Base-by-base conservation (phyloP, 2,888 invertebrate genomes). In the Oscheius sp. region DNA sequence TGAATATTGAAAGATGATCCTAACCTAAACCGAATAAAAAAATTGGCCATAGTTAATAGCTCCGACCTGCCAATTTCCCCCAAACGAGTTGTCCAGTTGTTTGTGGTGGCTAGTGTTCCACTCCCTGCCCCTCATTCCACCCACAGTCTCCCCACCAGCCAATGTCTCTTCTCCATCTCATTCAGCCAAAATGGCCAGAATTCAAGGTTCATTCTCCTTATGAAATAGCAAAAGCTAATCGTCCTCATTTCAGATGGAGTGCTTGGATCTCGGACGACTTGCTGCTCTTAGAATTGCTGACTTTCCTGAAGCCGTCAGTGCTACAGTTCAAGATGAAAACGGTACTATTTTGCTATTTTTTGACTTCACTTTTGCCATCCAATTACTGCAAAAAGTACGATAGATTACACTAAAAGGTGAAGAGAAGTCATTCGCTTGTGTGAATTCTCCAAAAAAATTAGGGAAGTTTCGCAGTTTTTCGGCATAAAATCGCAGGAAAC, bases 1-100 rank as follows among this genome's bases (percentile, higher is more conserved):
- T n/a, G n/a, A n/a, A n/a, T n/a, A n/a, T n/a, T n/a, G n/a, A n/a
- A n/a, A n/a, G n/a, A n/a, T n/a, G n/a, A n/a, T n/a, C n/a, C n/a
- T n/a, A n/a, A n/a, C n/a, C n/a, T n/a, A n/a, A n/a, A n/a, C n/a
- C n/a, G n/a, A n/a, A n/a, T n/a, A n/a, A n/a, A n/a, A n/a, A n/a
- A n/a, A n/a, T n/a, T n/a, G n/a, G n/a, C n/a, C n/a, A n/a, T n/a
- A n/a, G n/a, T n/a, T n/a, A n/a, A n/a, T n/a, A n/a, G n/a, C n/a
- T n/a, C n/a, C n/a, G n/a, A n/a, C n/a, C n/a, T n/a, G n/a, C n/a
- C n/a, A n/a, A n/a, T n/a, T n/a, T n/a, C n/a, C 55, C 34, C 55
- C 45, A 61, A 61, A 61, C 61, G 61, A 25, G 61, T 61, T 61
- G 61, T 42, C 55, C 34, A 55, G 55, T 61, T 61, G 61, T 61